These are phyloP conservation scores for Neuroscelio doddi DNA, from an alignment of 2,888 invertebrate genomes.

Conservation along the genomic window DNA sequence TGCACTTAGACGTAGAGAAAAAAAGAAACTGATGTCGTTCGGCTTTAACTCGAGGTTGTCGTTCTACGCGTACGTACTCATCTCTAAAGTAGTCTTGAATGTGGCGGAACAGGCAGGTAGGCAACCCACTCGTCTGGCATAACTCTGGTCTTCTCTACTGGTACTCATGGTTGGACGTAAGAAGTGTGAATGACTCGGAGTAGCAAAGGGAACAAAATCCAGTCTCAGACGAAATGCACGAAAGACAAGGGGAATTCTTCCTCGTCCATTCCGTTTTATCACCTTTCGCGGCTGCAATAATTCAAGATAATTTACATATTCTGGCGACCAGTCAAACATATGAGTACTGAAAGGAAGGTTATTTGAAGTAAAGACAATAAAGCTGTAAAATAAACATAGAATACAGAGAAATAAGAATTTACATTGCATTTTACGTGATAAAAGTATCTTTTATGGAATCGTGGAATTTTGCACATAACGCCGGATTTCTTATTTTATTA, in stretches of 20 bases:
- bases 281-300: background rate
- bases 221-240: slow-evolving; percentile 8
- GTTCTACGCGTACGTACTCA: slow-evolving; percentile 47
- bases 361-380: slow-evolving; percentile 15
- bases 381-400: slow-evolving; percentile 16
- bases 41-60: slow-evolving; percentile 62
- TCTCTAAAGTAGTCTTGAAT: slow-evolving; percentile 53
- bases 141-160: slow-evolving; percentile 51
- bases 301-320: slow-evolving; percentile 3
- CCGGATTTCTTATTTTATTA: no score
- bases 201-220: background rate
- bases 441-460: slow-evolving; percentile 13
- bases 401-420: slow-evolving; percentile 21
- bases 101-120: slow-evolving; percentile 26
- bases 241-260: slow-evolving; percentile 4
- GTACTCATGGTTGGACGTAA: slow-evolving; percentile 27
- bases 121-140: slow-evolving; percentile 51
- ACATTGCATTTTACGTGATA: slow-evolving; percentile 11
- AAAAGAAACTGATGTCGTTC: slow-evolving; percentile 48
- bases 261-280: slow-evolving; percentile 1
- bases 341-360: slow-evolving; percentile 1
- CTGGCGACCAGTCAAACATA: slow-evolving; percentile 1
- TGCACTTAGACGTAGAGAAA: slow-evolving; percentile 12
- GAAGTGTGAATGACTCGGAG: slow-evolving; percentile 20
- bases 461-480: no score